Evolutionary conservation across 2,888 invertebrate species (phyloP).

Genomic region (Elaeidobius kamerunicus): DNA sequence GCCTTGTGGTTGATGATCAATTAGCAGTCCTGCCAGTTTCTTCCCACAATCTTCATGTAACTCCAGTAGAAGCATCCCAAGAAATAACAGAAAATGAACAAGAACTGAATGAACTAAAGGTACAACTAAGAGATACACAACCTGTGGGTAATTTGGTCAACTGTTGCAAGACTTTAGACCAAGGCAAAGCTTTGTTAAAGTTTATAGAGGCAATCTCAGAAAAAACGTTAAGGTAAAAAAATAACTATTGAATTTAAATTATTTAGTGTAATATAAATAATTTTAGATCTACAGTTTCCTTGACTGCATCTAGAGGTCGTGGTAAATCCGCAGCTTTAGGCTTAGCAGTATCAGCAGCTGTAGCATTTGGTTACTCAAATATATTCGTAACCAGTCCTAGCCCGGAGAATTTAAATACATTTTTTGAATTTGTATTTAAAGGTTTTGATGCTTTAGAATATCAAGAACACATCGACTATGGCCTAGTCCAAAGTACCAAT

Average conservation of each 20-base stretch:
- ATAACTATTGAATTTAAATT: conserved; percentile 3
- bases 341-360: conserved; percentile 82
- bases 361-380: conserved; percentile 80
- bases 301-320: conserved; percentile 95
- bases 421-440: conserved; percentile 96
- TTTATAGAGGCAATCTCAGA: conserved; percentile 96
- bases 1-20: conserved; percentile 92
- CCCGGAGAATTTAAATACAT: conserved; percentile 95
- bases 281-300: conserved; percentile 79
- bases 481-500: conserved; percentile 90
- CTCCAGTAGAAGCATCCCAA: conserved; percentile 61
- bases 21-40: conserved; percentile 90
- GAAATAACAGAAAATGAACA: conserved; percentile 53
- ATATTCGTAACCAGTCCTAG: conserved; percentile 97
- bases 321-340: conserved; percentile 98
- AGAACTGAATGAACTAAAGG: conserved; percentile 73
- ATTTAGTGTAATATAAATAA: conserved; percentile 2
- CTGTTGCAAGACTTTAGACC: conserved; percentile 89
- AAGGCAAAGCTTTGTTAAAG: conserved; percentile 87
- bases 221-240: conserved; percentile 57
- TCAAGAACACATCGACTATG: conserved; percentile 95
- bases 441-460: conserved; percentile 89
- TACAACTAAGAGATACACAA: conserved; percentile 83
- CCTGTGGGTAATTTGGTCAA: conserved; percentile 87
- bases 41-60: conserved; percentile 79